Conservation (phyloP, 2,797 vertebrate species). For the Antennarius maculatus region DNA sequence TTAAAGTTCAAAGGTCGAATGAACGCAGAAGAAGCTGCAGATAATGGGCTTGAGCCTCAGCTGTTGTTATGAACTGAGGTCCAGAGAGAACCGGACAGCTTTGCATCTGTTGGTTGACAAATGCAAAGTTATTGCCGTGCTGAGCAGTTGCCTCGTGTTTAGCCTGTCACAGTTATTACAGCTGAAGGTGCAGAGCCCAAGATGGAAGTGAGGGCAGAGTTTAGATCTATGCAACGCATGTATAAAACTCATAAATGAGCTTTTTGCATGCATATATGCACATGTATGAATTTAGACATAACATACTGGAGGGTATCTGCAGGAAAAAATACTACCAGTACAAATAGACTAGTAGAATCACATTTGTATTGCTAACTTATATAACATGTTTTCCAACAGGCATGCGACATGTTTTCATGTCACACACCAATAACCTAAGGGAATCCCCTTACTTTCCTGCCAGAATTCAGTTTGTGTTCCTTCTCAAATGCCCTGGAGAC, state of each 20-base stretch:
- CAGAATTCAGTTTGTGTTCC: constrained; percentile 53
- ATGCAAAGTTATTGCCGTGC: constrained; percentile 68
- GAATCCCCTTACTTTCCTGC: constrained; percentile 11
- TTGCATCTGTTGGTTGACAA: constrained; percentile 54
- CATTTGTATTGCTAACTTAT: constrained; percentile 27
- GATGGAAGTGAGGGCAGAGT: constrained; percentile 23
- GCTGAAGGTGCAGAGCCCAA: constrained; percentile 63
- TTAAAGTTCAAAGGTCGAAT: neutral
- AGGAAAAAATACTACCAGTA: neutral
- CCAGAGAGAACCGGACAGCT: constrained; percentile 67
- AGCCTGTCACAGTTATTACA: constrained; percentile 55
- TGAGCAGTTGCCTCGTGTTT: constrained; percentile 72
- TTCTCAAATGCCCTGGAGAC: constrained; percentile 48
- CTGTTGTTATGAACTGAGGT: constrained; percentile 86
- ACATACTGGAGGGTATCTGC: neutral
- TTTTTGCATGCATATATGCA: no score
- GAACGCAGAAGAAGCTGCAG: constrained; percentile 24
- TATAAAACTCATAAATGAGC: no score
- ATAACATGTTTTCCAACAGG: constrained; percentile 34
- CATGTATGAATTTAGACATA: neutral
- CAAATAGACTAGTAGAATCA: constrained; percentile 12
- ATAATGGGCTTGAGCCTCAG: constrained; percentile 77
- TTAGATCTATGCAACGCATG: neutral
- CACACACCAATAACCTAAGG: neutral
- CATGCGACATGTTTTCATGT: constrained; percentile 44